A percentile compares a stretch with the other conserved stretches of the same genome.
Conservation (phyloP, 1,140 invertebrate genomes). For the Mercenaria mercenaria region DNA sequence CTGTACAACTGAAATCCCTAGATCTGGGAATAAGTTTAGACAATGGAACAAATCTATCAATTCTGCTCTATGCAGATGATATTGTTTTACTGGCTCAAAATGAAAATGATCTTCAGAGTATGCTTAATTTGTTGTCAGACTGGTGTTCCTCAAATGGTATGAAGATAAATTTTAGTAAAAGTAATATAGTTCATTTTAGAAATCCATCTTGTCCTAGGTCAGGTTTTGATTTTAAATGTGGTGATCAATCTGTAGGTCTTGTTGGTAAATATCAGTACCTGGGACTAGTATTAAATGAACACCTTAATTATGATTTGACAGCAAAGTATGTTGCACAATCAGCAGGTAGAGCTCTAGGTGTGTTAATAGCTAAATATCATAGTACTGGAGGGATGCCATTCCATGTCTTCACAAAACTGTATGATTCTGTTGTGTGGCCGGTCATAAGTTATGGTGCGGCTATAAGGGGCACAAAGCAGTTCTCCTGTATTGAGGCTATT, state of each 20-base stretch:
- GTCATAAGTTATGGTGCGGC: conserved; percentile 27
- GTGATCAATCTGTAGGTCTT: neutral
- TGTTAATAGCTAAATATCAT: conserved; percentile 53
- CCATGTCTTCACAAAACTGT: neutral
- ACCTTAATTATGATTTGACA: no score
- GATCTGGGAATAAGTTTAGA: conserved; percentile 46
- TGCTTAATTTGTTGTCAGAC: conserved; percentile 30
- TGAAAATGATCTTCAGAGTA: conserved; percentile 43
- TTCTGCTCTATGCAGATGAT: conserved; percentile 62
- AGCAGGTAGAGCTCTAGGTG: conserved; percentile 39
- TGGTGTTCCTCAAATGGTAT: conserved; percentile 45
- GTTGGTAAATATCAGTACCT: conserved; percentile 54
- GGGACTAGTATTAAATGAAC: conserved; percentile 33
- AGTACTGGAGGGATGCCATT: conserved; percentile 17
- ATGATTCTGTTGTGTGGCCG: conserved; percentile 21
- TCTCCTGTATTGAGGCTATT: conserved; percentile 31
- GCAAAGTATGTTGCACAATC: conserved; percentile 44
- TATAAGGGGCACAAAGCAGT: neutral
- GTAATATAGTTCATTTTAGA: conserved; percentile 55
- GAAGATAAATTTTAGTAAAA: conserved; percentile 40
- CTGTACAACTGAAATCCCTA: conserved; percentile 24
- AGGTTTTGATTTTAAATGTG: conserved; percentile 11
- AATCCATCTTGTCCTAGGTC: neutral
- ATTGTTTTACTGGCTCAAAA: conserved; percentile 54
- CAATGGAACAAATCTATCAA: conserved; percentile 37